Percentiles rank a stretch among this genome's conserved stretches.
phyloP scores from a whole-genome alignment of 2,888 invertebrate species.

The Cetonia aurata region DNA sequence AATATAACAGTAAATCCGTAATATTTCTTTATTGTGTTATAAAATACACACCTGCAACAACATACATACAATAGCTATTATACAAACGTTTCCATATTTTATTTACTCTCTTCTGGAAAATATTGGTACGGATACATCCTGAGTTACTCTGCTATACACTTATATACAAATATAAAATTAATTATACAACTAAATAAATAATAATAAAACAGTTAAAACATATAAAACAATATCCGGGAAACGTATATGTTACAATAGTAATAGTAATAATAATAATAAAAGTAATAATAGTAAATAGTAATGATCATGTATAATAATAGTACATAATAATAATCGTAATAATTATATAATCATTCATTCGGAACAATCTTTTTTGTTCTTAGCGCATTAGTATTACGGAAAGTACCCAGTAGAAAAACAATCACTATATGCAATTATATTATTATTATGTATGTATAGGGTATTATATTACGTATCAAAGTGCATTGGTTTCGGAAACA shows the following conservation, averaged over 20 bases:
- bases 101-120: slow-evolving; percentile 41
- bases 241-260: slow-evolving; percentile 28
- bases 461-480: slow-evolving; percentile 17
- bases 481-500: slow-evolving; percentile 26
- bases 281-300: too few species aligned
- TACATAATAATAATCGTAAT: too few species aligned
- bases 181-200: slow-evolving; percentile 48
- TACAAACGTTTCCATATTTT: slow-evolving; percentile 30
- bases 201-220: slow-evolving; percentile 47
- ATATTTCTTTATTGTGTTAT: slow-evolving; percentile 45
- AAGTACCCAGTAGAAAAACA: slow-evolving; percentile 17
- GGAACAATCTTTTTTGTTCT: slow-evolving; percentile 23
- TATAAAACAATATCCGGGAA: slow-evolving; percentile 44
- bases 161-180: slow-evolving; percentile 48
- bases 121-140: slow-evolving; percentile 48
- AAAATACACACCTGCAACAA: slow-evolving; percentile 46
- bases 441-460: slow-evolving; percentile 12
- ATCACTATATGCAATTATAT: slow-evolving; percentile 3
- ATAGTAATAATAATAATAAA: slow-evolving; percentile 4
- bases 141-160: slow-evolving; percentile 46
- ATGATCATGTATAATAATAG: too few species aligned
- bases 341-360: slow-evolving; percentile 5
- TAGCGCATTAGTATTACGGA: slow-evolving; percentile 12
- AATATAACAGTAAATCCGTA: slow-evolving; percentile 6
- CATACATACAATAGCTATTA: slow-evolving; percentile 44